Evolutionary conservation across 2,113 vertebrate species (phyloP), one percentile per base, ranked within the genome.

Genomic region (Salvelinus fontinalis): DNA sequence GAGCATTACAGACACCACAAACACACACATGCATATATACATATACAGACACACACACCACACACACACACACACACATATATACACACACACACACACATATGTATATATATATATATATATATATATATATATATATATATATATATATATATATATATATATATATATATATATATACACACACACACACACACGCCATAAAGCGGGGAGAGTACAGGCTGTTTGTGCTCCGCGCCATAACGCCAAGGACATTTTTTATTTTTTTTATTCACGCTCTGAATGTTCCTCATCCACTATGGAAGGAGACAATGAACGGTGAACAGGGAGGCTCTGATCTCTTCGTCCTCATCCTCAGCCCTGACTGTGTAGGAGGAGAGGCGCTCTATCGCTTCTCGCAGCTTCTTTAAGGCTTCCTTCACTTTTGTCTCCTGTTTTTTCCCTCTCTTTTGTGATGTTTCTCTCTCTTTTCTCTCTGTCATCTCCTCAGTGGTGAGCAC

Each of bases 281-380:
- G 57, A 80, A 85, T 67, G 62, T 57, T 77, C 80, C 20, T 65
- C 27, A 75, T 65, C 39, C 64, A 62, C 67, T 48, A 51, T 70
- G 44, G 26, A 44, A 64, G 59, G 72, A 70, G 71, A 48, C 76
- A 29, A 27, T 9, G 39, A 44, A 44, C 39, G 9, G 39, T 44
- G 39, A 44, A 44, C 39, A 73, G 4, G 5, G 59, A 2, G 39
- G 12, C 49, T 6, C 73, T 75, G 64, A 60, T 6, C 6, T 82
- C 34, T 39, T 12, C 54, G 44, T 48, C 70, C 57, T 39, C 67
- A 66, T 62, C 51, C 51, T 54, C 51, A 54, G 16, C 20, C 59
- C 67, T 68, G 67, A 39, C 65, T 44, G 39, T 44, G 39, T 44
- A 44, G 39, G 39, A 44, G 9, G 39, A 44, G 39, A 44, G 9